These are phyloP conservation scores for Microctonus hyperodae DNA, from an alignment of 2,888 invertebrate genomes.

Conservation along the genomic window DNA sequence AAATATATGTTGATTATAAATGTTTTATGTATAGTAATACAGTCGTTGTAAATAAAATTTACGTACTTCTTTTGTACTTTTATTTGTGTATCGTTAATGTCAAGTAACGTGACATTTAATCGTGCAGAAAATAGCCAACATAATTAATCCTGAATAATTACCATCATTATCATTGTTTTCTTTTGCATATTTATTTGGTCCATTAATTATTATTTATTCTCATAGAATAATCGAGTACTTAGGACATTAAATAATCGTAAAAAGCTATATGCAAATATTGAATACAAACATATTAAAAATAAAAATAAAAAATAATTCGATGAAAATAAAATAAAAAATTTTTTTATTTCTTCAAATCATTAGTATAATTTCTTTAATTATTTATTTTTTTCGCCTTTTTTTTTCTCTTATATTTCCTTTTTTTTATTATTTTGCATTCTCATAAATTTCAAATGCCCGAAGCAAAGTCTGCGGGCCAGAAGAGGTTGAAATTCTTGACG, in stretches of 20 bases:
- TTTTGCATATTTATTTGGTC: not conserved
- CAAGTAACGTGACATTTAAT: not conserved
- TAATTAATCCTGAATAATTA: not conserved
- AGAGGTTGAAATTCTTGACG: conserved; percentile 24
- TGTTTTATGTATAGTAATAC: not conserved
- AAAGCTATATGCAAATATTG: no score
- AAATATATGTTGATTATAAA: not conserved
- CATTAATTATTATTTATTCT: not conserved
- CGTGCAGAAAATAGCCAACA: not conserved
- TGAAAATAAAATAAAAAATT: not conserved
- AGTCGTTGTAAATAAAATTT: not conserved
- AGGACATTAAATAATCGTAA: no score
- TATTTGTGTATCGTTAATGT: not conserved
- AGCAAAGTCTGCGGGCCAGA: conserved; percentile 2
- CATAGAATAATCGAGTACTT: not conserved
- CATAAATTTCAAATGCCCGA: not conserved
- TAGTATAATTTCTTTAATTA: not conserved
- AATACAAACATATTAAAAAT: no score
- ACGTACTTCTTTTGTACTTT: not conserved
- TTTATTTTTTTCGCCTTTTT: no score
- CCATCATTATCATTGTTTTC: not conserved
- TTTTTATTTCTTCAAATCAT: not conserved
- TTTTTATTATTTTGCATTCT: not conserved
- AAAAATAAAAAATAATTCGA: not conserved
- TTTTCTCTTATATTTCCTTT: not conserved